These are phyloP conservation scores for Terebella lapidaria DNA, from an alignment of 2,888 invertebrate genomes.

Conservation along the genomic window DNA sequence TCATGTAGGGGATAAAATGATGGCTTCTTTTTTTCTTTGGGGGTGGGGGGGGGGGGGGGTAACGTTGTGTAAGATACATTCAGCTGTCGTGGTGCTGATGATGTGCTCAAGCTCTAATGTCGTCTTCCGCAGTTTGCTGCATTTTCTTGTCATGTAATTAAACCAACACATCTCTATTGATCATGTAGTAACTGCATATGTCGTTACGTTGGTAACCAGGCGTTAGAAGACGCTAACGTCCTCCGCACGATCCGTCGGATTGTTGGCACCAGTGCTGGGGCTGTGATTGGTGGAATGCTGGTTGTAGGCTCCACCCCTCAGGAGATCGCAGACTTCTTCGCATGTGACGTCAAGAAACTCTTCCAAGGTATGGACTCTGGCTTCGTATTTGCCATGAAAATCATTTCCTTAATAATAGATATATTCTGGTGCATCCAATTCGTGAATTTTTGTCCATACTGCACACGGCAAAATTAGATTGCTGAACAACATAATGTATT, in stretches of 20 bases:
- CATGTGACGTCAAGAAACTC: constrained; percentile 24
- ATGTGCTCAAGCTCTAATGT: no score
- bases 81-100: no score
- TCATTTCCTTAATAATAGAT: not conserved
- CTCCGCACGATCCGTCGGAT: constrained; percentile 18
- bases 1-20: no score
- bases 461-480: not conserved
- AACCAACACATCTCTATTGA: no score
- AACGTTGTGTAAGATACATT: no score
- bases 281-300: constrained; percentile 26
- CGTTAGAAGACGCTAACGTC: constrained; percentile 25
- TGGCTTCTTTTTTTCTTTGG: no score
- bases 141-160: no score
- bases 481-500: not conserved
- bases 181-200: no score
- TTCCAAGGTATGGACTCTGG: constrained; percentile 22
- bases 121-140: no score
- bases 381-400: not conserved
- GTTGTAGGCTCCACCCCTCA: constrained; percentile 25
- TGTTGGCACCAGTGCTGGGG: constrained; percentile 26
- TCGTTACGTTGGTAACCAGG: no score
- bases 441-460: no score
- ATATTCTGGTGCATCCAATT: not conserved
- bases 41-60: no score
- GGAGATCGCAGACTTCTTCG: constrained; percentile 27